Base-by-base conservation (phyloP, 2,113 vertebrate genomes). In the Aegotheles bennettii region DNA sequence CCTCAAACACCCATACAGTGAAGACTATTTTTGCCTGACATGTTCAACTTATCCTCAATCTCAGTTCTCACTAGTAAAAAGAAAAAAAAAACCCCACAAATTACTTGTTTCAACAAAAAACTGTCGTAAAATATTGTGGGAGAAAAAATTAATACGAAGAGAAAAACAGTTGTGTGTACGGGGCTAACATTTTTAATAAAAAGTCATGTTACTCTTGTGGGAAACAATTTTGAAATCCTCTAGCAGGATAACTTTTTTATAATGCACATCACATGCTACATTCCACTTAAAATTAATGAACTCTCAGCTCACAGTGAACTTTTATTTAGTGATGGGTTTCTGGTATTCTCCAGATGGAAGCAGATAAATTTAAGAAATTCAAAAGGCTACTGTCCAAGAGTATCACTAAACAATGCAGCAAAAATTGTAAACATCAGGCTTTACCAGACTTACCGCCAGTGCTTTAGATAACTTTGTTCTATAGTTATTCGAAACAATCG, bases 391-490 rank as follows among this genome's bases (percentile, higher is more conserved):
- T 60, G 25, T n/a, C 29, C 53, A 59, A 45, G 16, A 71, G 12
- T 4, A 3, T 53, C 61, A 93, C 23, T 86, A 74, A 94, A 57
- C 33, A 78, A n/a, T 10, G 29, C 21, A 70, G 33, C 3, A 19
- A 7, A 23, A 87, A 11, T 7, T 78, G 18, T 59, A 69, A 76
- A 93, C 79, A 31, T 21, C 36, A 70, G 38, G 61, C 29, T 33
- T 68, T 4, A 61, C 45, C 24, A 63, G 81, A 99, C 99, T 99
- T 98, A 99, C 99, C 50, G 99, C 99, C 40, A 99, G 98, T 25
- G 99, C 99, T 97, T 99, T 99, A 24, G 99, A 99, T 9, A 99
- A 96, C 56, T 98, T 98, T 12, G 98, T 98, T 94, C 99, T 99
- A 76, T 99, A 99, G 91, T 99, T 99, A 76, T 99, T 99, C 89